A percentile compares a stretch with the other conserved stretches of the same genome.
Evolutionary conservation across 1,140 invertebrate genomes (phyloP).

Genomic region (Sarcophaga peregrina): DNA sequence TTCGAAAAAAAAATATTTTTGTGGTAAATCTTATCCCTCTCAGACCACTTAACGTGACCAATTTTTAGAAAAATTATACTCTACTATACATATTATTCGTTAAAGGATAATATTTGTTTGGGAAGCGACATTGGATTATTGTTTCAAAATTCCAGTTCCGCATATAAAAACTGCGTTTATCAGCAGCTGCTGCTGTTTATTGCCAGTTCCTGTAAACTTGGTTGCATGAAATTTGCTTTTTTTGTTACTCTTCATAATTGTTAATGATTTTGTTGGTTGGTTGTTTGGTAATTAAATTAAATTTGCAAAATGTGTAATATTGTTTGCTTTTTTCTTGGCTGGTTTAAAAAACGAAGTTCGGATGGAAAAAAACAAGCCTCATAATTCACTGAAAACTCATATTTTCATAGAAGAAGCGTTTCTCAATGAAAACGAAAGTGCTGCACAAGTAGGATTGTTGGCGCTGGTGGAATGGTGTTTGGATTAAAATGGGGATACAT

Average conservation of each 20-base stretch:
- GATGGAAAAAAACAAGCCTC: too few relatives aligned
- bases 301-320: not conserved
- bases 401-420: conserved; percentile 27
- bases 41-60: too few relatives aligned
- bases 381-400: not conserved
- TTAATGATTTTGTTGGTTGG: conserved; percentile 20
- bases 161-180: not conserved
- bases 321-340: not conserved
- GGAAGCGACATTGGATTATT: not conserved
- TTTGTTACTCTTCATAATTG: conserved; percentile 11
- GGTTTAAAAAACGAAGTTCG: not conserved
- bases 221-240: not conserved
- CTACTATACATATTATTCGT: too few relatives aligned
- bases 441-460: not conserved
- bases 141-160: not conserved
- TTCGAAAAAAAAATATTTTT: too few relatives aligned
- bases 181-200: not conserved
- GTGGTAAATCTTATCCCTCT: too few relatives aligned
- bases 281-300: not conserved
- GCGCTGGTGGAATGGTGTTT: not conserved
- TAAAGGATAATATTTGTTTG: too few relatives aligned
- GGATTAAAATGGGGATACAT: not conserved
- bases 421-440: conserved; percentile 45
- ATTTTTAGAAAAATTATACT: too few relatives aligned
- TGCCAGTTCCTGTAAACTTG: not conserved